Evolutionary conservation across 1,140 invertebrate species (phyloP), one percentile per base, ranked within the genome.

Genomic region (Chrysoperla carnea): DNA sequence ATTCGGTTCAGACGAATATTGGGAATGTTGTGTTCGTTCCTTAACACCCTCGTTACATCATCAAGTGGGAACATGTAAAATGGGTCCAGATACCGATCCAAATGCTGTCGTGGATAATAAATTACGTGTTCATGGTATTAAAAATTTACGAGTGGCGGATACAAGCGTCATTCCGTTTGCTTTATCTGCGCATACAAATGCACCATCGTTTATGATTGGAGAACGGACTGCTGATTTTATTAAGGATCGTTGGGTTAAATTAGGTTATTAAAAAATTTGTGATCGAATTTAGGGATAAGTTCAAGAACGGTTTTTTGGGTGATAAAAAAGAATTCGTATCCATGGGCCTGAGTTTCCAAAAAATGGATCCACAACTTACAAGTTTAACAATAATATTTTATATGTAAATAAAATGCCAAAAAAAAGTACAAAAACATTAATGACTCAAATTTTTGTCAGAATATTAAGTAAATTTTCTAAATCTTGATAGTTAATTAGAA

Each of bases 211-310:
- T 36, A 91, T 93, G 87, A 80, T 93, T 37, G 89, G 73, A 0
- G 88, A 94, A 59, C 87, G 86, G 55, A 82, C 70, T 0, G 75
- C 84, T 0, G 81, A 89, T 57, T 68, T 90, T 54, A 84, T 92
- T 27, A 79, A 76, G 50, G 57, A 65, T 41, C 58, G 64, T 39
- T 76, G 75, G 75, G 17, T 23, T 23, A 23, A 23, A 23, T 23
- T 33, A 6, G 31, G n/a, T 11, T 1, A 67, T 65, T 62, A 60
- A 63, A 33, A 11, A 33, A 33, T 33, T n/a, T 23, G 17, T 23
- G 17, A 23, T 23, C n/a, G n/a, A n/a, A n/a, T n/a, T n/a, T n/a
- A n/a, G n/a, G n/a, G n/a, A n/a, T n/a, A n/a, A n/a, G n/a, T n/a
- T n/a, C n/a, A n/a, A n/a, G n/a, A n/a, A n/a, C n/a, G n/a, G n/a